Conservation (phyloP, 2,113 vertebrate genomes). For the Odontophorus gujanensis region DNA sequence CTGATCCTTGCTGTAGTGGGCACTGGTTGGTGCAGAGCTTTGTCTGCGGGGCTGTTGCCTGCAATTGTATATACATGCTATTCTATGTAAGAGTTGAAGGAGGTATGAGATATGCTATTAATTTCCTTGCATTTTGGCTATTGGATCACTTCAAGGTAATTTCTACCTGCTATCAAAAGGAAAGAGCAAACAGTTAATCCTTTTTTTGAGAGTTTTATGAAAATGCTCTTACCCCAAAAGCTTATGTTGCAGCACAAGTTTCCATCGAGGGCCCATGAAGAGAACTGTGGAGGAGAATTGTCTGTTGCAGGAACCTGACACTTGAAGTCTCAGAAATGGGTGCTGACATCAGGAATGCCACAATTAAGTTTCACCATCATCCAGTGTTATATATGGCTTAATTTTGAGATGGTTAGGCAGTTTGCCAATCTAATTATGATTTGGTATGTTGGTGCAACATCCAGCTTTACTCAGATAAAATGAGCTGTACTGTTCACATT, state of each 20-base stretch:
- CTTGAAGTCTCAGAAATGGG: too few relatives aligned
- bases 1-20: background rate
- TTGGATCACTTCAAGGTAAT: background rate
- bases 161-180: background rate
- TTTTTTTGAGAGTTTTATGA: background rate
- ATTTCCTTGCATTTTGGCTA: background rate
- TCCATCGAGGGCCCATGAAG: background rate
- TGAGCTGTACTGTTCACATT: background rate
- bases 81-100: background rate
- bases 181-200: background rate
- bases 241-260: background rate
- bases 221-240: background rate
- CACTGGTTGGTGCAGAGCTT: background rate
- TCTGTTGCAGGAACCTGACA: background rate
- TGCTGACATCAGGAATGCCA: background rate
- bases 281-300: background rate
- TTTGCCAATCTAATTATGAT: background rate
- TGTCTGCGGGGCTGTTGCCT: background rate
- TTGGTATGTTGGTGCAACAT: background rate
- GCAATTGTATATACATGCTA: background rate
- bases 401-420: background rate
- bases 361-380: background rate
- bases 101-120: background rate
- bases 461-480: too few relatives aligned
- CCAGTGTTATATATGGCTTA: background rate